Percentiles rank a stretch among this genome's conserved stretches.
These are phyloP conservation scores for Cryptoblepharus egeriae DNA, from an alignment of 2,797 vertebrate genomes.

Conservation along the genomic window DNA sequence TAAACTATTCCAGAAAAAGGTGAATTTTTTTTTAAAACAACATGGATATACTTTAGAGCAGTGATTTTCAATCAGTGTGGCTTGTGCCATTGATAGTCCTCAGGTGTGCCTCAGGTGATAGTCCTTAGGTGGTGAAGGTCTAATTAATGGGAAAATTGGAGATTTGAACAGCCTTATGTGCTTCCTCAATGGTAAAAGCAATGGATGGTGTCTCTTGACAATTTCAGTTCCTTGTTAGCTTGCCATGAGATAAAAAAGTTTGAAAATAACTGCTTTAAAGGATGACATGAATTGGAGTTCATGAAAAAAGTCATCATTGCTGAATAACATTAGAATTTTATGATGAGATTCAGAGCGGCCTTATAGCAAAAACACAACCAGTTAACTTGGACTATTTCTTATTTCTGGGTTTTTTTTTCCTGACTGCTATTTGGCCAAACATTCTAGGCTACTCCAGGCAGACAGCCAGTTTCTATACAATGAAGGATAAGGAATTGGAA, in stretches of 20 bases:
- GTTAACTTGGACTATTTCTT: not conserved
- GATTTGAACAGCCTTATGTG: no score
- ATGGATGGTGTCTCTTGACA: no score
- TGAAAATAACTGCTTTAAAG: no score
- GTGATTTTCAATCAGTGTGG: no score
- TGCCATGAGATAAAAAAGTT: no score
- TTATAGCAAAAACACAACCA: not conserved
- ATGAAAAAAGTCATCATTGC: not conserved
- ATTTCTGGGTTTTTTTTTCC: not conserved
- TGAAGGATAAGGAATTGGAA: conserved; percentile 32
- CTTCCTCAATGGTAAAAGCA: no score
- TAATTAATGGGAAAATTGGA: no score
- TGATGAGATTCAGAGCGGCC: not conserved
- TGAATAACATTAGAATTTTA: not conserved
- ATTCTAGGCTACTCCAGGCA: not conserved
- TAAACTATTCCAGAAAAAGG: not conserved
- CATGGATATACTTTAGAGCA: not conserved
- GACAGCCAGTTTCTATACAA: conserved; percentile 8
- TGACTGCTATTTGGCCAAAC: not conserved
- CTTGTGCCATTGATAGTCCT: no score
- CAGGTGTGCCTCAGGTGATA: no score
- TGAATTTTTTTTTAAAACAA: not conserved
- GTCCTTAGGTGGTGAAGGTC: no score
- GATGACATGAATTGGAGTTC: not conserved
- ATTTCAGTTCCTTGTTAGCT: no score